phyloP scores from a whole-genome alignment of 2,113 vertebrate species.

The Oreocharis arfaki region DNA sequence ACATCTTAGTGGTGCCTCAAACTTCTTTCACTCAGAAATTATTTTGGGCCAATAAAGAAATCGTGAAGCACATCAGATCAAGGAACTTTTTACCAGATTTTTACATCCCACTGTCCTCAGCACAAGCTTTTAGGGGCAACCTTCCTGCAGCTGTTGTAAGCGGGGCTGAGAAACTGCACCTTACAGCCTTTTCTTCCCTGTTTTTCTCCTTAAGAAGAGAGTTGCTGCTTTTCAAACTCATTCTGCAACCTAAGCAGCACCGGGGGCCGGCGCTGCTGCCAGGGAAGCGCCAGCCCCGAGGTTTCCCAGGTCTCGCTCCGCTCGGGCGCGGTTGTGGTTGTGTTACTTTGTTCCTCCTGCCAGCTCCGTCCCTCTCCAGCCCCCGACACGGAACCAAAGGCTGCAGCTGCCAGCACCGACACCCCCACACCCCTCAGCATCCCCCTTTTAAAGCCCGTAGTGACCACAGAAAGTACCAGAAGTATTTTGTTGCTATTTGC shows the following conservation, averaged over 20 bases:
- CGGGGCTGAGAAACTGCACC: neutral
- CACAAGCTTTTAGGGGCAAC: neutral
- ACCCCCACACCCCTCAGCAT: rapidly evolving
- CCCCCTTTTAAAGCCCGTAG: rapidly evolving
- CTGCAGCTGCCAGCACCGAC: neutral
- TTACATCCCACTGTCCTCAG: neutral
- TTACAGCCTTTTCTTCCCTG: neutral
- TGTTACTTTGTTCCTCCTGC: neutral
- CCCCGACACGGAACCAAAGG: neutral
- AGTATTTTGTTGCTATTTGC: neutral
- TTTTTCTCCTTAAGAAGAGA: neutral
- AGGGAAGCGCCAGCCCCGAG: neutral
- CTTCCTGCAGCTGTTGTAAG: neutral
- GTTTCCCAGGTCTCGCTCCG: rapidly evolving
- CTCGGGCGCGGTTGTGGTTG: rapidly evolving
- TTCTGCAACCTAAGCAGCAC: rapidly evolving
- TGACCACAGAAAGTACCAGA: neutral
- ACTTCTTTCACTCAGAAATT: neutral
- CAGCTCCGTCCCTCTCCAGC: neutral
- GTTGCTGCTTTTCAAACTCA: neutral
- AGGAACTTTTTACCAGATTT: neutral
- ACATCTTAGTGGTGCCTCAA: neutral
- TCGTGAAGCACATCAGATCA: rapidly evolving
- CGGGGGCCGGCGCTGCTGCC: rapidly evolving
- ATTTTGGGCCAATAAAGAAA: neutral